phyloP scores from a whole-genome alignment of 1,140 invertebrate genomes.

The Solen grandis region DNA sequence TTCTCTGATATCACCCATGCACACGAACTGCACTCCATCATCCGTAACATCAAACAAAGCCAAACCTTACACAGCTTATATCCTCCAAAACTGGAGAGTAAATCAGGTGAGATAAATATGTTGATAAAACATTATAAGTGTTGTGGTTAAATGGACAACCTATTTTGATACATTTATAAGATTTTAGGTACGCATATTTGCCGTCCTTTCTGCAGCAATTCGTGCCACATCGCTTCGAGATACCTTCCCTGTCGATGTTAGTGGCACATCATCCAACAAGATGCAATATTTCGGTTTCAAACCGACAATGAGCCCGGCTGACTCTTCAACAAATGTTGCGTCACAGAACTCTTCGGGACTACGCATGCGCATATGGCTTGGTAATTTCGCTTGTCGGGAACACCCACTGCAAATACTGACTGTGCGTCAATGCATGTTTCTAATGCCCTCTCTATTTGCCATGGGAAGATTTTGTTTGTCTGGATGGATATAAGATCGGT shows the following conservation, averaged over 20 bases:
- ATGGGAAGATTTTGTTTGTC: conserved; percentile 27
- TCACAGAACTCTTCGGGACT: conserved; percentile 30
- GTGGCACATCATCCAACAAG: conserved; percentile 15
- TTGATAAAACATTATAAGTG: too few relatives aligned
- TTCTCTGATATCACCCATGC: too few relatives aligned
- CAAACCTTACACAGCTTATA: too few relatives aligned
- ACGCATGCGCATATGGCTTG: conserved; percentile 44
- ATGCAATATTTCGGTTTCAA: conserved; percentile 19
- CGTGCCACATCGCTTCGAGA: background rate
- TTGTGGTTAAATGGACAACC: too few relatives aligned
- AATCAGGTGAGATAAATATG: too few relatives aligned
- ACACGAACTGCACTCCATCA: too few relatives aligned
- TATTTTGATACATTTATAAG: too few relatives aligned
- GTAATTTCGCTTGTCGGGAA: conserved; percentile 19
- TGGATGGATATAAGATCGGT: conserved; percentile 28
- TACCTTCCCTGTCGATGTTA: conserved; percentile 23
- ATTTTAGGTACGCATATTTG: too few relatives aligned
- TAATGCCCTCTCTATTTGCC: conserved; percentile 21
- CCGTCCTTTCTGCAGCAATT: conserved; percentile 9
- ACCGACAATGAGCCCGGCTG: background rate
- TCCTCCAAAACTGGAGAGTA: too few relatives aligned
- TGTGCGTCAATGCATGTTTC: background rate
- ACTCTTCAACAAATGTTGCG: background rate
- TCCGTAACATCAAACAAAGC: too few relatives aligned
- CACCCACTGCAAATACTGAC: conserved; percentile 30